phyloP scores from a whole-genome alignment of 2,797 vertebrate species.

The Propithecus perrieri region DNA sequence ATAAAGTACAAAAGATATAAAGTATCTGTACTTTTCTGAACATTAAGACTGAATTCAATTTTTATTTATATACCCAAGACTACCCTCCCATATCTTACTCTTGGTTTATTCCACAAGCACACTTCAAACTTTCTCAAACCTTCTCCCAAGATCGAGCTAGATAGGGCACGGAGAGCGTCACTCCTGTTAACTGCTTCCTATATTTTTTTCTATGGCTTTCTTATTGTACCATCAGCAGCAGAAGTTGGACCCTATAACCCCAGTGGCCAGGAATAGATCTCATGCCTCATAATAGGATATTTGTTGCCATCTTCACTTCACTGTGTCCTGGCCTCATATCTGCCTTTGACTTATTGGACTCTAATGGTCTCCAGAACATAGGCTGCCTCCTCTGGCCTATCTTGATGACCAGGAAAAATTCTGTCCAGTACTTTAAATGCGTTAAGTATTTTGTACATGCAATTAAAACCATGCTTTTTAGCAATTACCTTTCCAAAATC shows the following conservation, averaged over 20 bases:
- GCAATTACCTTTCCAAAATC: background rate
- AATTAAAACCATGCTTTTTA: background rate
- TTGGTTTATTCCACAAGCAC: background rate
- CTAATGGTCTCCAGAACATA: background rate
- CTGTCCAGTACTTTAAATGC: background rate
- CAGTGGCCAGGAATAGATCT: background rate
- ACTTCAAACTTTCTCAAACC: background rate
- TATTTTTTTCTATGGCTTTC: background rate
- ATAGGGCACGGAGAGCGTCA: background rate
- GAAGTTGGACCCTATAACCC: background rate
- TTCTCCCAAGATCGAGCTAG: background rate
- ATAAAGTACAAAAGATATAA: background rate
- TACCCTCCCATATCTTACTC: background rate
- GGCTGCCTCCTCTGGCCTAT: background rate
- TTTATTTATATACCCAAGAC: background rate
- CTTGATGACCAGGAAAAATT: background rate
- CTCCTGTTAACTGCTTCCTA: background rate
- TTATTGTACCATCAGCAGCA: background rate
- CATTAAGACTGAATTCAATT: background rate
- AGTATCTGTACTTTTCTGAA: background rate
- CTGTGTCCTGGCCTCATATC: background rate
- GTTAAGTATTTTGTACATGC: background rate
- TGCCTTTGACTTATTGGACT: background rate
- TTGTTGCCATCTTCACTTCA: background rate
- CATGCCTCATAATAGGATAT: accelerated